phyloP scores from a whole-genome alignment of 2,797 vertebrate genomes.

The Sphenopsis melanotis region DNA sequence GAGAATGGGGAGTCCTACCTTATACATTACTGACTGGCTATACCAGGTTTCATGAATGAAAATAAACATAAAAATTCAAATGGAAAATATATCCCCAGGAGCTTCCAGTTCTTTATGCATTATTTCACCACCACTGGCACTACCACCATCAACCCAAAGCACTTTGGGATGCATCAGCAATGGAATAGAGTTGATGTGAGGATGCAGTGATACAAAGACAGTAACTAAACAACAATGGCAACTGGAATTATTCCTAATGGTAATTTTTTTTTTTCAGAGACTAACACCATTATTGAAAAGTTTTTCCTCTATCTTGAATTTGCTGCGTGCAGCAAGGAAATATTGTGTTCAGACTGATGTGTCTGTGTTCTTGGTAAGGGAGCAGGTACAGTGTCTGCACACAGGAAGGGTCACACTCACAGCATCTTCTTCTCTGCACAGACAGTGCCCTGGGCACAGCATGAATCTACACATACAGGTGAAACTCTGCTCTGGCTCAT shows the following conservation, averaged over 20 bases:
- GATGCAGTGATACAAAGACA: not conserved
- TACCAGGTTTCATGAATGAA: not conserved
- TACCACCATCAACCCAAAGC: not conserved
- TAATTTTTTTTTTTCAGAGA: not conserved
- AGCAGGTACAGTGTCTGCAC: not conserved
- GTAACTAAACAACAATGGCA: not conserved
- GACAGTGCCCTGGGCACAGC: not conserved
- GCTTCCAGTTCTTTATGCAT: not conserved
- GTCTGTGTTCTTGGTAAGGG: not conserved
- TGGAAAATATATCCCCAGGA: not conserved
- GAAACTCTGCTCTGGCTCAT: not conserved
- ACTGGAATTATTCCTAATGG: not conserved
- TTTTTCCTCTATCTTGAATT: not conserved
- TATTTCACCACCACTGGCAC: not conserved
- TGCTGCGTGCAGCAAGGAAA: not conserved
- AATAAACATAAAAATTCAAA: not conserved
- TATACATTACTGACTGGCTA: not conserved
- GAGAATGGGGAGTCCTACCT: not conserved
- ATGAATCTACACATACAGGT: not conserved
- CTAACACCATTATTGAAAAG: not conserved
- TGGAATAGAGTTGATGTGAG: not conserved
- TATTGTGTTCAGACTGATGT: not conserved
- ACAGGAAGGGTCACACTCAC: not conserved
- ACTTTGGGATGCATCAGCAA: not conserved
- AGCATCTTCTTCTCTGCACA: not conserved